These are phyloP conservation scores for Prionailurus bengalensis DNA, from an alignment of 2,113 vertebrate species.

Conservation along the genomic window DNA sequence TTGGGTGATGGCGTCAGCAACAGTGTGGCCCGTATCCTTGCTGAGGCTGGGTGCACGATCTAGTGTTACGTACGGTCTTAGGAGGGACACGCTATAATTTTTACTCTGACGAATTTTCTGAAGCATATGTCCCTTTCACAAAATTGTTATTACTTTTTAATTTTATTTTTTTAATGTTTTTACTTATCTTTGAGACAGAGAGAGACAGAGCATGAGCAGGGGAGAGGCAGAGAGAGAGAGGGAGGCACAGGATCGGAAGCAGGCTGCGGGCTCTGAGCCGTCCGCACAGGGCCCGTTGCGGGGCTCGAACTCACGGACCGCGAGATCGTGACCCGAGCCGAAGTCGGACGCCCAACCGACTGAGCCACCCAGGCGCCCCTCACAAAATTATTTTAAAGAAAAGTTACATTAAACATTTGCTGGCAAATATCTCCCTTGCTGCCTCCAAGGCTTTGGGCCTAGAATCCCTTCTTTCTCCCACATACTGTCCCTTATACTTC, in stretches of 20 bases:
- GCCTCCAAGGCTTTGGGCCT: background rate
- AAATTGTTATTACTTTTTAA: background rate
- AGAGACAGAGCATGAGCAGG: too few species aligned
- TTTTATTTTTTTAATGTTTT: too few species aligned
- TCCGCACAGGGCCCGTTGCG: too few species aligned
- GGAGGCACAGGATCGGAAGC: too few species aligned
- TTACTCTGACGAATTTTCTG: background rate
- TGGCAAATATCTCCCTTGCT: background rate
- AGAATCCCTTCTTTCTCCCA: background rate
- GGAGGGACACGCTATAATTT: background rate
- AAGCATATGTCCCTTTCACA: background rate
- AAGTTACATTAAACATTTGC: background rate
- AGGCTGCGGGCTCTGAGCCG: too few species aligned
- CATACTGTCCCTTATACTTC: rapidly evolving
- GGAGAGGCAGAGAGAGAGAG: too few species aligned
- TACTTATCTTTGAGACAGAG: too few species aligned
- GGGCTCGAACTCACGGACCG: too few species aligned
- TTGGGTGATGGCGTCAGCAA: rapidly evolving
- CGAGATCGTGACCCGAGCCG: too few species aligned
- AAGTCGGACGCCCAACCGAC: too few species aligned
- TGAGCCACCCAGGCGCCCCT: too few species aligned
- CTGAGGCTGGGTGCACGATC: rapidly evolving
- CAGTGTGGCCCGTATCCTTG: rapidly evolving
- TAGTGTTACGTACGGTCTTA: rapidly evolving
- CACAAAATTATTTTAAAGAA: background rate